Evolutionary conservation across 2,888 invertebrate genomes (phyloP).

Genomic region (Pachycephus smyrnensis): DNA sequence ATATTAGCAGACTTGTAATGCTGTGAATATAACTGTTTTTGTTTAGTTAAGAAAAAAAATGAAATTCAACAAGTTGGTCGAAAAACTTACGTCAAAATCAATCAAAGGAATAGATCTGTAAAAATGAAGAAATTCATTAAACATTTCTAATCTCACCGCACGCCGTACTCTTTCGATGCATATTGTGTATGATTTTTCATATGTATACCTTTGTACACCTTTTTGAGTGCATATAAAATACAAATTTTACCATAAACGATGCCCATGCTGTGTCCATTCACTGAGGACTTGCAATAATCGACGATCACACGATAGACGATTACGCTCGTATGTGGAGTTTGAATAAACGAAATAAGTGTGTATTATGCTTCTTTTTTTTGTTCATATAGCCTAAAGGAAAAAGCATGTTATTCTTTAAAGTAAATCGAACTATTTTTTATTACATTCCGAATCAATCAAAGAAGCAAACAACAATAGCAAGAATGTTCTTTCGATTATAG

Average conservation of each 20-base stretch:
- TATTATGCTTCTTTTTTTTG: not conserved
- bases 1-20: not conserved
- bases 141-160: not conserved
- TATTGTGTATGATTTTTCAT: not conserved
- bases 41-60: not conserved
- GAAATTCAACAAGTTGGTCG: not conserved
- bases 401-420: slow-evolving; percentile 36
- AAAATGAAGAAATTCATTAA: not conserved
- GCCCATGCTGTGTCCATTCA: not conserved
- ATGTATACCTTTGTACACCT: not conserved
- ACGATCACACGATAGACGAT: not conserved
- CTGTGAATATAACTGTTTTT: not conserved
- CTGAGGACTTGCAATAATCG: not conserved
- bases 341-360: not conserved
- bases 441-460: slow-evolving; percentile 38
- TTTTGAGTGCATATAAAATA: not conserved
- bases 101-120: not conserved
- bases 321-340: not conserved
- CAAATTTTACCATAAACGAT: not conserved
- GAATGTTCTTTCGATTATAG: slow-evolving; percentile 8
- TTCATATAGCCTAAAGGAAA: slow-evolving; percentile 17
- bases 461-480: slow-evolving; percentile 26
- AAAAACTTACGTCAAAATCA: not conserved
- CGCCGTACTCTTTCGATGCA: not conserved
- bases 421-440: slow-evolving; percentile 47